Evolutionary conservation across 2,113 vertebrate species (phyloP).

Genomic region (Semicossyphus pulcher): DNA sequence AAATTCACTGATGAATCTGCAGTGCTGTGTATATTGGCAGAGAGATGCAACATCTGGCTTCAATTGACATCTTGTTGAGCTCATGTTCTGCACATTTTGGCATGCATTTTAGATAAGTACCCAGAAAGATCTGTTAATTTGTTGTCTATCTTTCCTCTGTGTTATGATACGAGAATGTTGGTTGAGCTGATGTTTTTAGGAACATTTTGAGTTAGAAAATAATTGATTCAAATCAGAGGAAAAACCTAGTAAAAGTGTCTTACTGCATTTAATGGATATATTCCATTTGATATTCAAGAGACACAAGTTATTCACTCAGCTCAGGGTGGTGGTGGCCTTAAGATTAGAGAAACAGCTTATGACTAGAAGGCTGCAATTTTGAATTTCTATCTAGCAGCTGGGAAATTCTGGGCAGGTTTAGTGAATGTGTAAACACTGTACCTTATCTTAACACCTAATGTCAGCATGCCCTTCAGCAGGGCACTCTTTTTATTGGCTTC

Average conservation of each 20-base stretch:
- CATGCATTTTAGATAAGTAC: slow-evolving; percentile 9
- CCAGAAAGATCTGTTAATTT: slow-evolving; percentile 26
- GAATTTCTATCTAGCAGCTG: slow-evolving; percentile 34
- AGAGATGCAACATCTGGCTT: slow-evolving; percentile 48
- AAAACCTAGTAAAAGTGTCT: slow-evolving; percentile 4
- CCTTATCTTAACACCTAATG: slow-evolving; percentile 56
- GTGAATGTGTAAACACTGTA: slow-evolving; percentile 54
- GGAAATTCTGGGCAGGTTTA: slow-evolving; percentile 52
- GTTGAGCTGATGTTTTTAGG: slow-evolving; percentile 9
- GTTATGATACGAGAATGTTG: slow-evolving; percentile 13
- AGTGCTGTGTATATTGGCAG: slow-evolving; percentile 18
- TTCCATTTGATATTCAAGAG: slow-evolving; percentile 42
- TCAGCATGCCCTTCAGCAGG: slow-evolving; percentile 62
- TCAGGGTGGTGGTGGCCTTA: slow-evolving; percentile 24
- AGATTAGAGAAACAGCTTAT: slow-evolving; percentile 50
- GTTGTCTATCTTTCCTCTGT: not conserved
- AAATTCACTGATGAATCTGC: slow-evolving; percentile 46
- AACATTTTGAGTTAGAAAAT: slow-evolving; percentile 15
- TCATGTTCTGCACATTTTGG: slow-evolving; percentile 28
- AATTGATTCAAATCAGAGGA: not conserved
- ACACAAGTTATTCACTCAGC: slow-evolving; percentile 32
- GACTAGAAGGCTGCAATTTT: slow-evolving; percentile 38
- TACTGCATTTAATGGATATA: slow-evolving; percentile 19
- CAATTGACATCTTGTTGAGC: slow-evolving; percentile 40
- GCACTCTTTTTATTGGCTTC: slow-evolving; percentile 33